Conservation (phyloP, 2,888 invertebrate species). For the Mimumesa dahlbomi region DNA sequence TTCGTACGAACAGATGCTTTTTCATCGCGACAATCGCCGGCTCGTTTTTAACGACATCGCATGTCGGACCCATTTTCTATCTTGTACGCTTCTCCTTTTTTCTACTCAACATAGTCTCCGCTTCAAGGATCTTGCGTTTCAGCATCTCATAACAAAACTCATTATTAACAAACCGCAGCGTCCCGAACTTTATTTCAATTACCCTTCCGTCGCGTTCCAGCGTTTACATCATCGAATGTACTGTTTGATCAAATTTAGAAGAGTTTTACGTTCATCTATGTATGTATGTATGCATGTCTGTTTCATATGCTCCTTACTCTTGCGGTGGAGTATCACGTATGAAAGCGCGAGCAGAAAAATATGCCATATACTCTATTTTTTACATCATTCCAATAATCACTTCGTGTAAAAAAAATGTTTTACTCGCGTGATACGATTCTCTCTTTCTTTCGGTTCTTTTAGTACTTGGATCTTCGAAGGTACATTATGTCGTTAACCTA, state of each 20-base stretch:
- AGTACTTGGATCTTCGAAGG: slow-evolving; percentile 28
- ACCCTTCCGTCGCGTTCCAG: slow-evolving; percentile 41
- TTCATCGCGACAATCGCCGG: slow-evolving; percentile 26
- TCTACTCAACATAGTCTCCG: slow-evolving; percentile 32
- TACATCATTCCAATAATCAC: slow-evolving; percentile 42
- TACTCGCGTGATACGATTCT: slow-evolving; percentile 30
- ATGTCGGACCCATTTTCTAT: slow-evolving; percentile 18
- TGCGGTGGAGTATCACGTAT: slow-evolving; percentile 37
- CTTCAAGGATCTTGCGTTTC: slow-evolving; percentile 42
- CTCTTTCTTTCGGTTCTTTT: slow-evolving; percentile 15
- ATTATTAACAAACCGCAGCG: slow-evolving; percentile 69
- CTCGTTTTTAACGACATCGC: slow-evolving; percentile 36
- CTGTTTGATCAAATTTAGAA: slow-evolving; percentile 46
- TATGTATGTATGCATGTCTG: slow-evolving; percentile 14
- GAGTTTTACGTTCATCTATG: slow-evolving; percentile 18
- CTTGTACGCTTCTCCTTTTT: slow-evolving; percentile 19
- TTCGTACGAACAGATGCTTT: slow-evolving; percentile 38
- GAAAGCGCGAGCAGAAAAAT: slow-evolving; percentile 60
- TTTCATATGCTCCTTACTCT: slow-evolving; percentile 22
- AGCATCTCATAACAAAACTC: slow-evolving; percentile 71
- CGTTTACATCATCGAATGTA: slow-evolving; percentile 40
- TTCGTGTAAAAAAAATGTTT: slow-evolving; percentile 47
- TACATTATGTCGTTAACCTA: slow-evolving; percentile 18
- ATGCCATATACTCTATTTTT: slow-evolving; percentile 42
- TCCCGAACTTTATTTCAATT: slow-evolving; percentile 40